Base-by-base conservation (phyloP, 2,888 invertebrate genomes). In the Rhagonycha lutea region DNA sequence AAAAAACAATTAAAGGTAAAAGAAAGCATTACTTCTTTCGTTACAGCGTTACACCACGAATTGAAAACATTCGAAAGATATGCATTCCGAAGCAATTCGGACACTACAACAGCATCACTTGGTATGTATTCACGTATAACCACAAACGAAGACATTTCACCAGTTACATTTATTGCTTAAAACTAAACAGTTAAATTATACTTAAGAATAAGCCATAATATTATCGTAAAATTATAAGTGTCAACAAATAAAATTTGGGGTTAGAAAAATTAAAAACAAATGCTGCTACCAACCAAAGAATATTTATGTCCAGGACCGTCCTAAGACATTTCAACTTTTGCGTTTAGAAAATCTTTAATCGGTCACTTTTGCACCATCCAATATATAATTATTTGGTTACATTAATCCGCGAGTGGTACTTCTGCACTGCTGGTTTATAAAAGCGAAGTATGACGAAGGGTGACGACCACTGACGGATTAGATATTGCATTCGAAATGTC, bases 41-140 rank as follows among this genome's bases (percentile, higher is more conserved):
- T 89, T 69, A 92, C 84, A 72, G 90, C 90, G 24, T 89, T 88
- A 65, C 89, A 83, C 83, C 91, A 92, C 9, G 91, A 90, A 73
- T 88, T 88, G 72, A 88, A 88, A 47, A 90, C 89, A 72, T 91
- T 90, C 1, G 91, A 90, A 89, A 91, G 89, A 61, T 91, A 89
- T 70, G 90, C 91, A 79, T 90, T 89, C 65, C 89, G 89, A 5
- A 91, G 86, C 74, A 92, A 83, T 80, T 91, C 89, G 70, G 88
- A 88, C 75, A 91, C 91, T 79, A 87, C 87, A 1, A 88, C 82
- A 82, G 89, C 89, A 83, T 92, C 92, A 65, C 90, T 89, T 11
- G 88, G 87, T 65, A 87, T 89, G 78, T 89, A 91, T 73, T 89
- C 88, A 29, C 92, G 88, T 80, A 92, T 89, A 12, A 92, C 88